Evolutionary conservation across 1,140 invertebrate species (phyloP).

Genomic region (Drosophila asahinai): DNA sequence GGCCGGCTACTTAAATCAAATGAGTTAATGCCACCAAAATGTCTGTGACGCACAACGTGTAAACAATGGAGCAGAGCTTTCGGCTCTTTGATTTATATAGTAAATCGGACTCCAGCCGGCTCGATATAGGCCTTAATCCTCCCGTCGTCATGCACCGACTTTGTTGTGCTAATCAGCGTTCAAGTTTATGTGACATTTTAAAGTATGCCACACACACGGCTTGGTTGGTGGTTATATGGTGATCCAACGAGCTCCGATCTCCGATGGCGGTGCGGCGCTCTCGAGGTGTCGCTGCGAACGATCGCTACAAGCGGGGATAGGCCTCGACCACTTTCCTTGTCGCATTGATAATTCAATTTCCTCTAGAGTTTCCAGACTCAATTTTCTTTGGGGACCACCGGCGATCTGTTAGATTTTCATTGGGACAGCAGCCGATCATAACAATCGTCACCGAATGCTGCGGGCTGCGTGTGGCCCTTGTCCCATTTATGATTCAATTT

Average conservation of each 20-base stretch:
- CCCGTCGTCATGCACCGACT: constrained; percentile 64
- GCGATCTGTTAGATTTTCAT: constrained; percentile 43
- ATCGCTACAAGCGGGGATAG: constrained; percentile 51
- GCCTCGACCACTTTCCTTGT: constrained; percentile 59
- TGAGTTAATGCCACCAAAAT: constrained; percentile 78
- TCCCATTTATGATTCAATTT: constrained; percentile 81
- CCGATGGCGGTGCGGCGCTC: constrained; percentile 63
- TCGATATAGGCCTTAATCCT: constrained; percentile 62
- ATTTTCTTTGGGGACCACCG: constrained; percentile 74
- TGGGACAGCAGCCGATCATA: constrained; percentile 67
- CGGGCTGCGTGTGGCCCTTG: constrained; percentile 74
- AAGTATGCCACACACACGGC: constrained; percentile 77
- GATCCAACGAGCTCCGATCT: background rate
- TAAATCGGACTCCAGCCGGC: constrained; percentile 36
- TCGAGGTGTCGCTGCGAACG: constrained; percentile 70
- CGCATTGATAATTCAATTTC: constrained; percentile 81
- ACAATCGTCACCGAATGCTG: constrained; percentile 71
- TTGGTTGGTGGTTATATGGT: constrained; percentile 14
- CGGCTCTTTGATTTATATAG: constrained; percentile 69
- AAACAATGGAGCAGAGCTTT: constrained; percentile 71
- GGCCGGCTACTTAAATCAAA: constrained; percentile 73
- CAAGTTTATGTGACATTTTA: constrained; percentile 84
- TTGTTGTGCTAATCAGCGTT: constrained; percentile 83
- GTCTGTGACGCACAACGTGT: constrained; percentile 72
- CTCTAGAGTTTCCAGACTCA: constrained; percentile 51